Evolutionary conservation across 1,140 invertebrate genomes (phyloP).

Genomic region (Drosophila ananassae): DNA sequence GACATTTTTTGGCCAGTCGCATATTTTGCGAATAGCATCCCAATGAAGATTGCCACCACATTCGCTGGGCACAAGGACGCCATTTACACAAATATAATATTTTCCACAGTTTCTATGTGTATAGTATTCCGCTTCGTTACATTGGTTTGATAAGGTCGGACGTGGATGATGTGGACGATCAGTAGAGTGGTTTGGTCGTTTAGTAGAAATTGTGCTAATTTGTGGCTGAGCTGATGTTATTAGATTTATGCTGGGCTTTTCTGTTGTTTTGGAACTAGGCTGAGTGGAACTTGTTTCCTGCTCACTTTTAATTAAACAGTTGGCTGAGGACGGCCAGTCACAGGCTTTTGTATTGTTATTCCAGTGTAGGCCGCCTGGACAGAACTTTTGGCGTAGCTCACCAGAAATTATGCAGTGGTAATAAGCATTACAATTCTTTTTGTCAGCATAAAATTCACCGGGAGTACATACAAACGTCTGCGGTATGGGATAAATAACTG

Average conservation of each 20-base stretch:
- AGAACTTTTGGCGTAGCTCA: slow-evolving; percentile 87
- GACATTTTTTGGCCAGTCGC: slow-evolving; percentile 87
- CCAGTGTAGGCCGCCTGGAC: slow-evolving; percentile 93
- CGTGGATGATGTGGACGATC: slow-evolving; percentile 21
- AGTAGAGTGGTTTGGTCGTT: slow-evolving; percentile 36
- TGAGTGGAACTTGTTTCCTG: slow-evolving; percentile 36
- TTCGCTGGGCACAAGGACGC: slow-evolving; percentile 56
- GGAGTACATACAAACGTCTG: slow-evolving; percentile 85
- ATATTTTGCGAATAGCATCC: slow-evolving; percentile 89
- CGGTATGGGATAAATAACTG: slow-evolving; percentile 82
- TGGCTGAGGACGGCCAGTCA: slow-evolving; percentile 91
- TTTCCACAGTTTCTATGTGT: slow-evolving; percentile 83
- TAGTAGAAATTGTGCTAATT: background rate
- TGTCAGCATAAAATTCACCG: slow-evolving; percentile 88
- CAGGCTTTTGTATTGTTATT: slow-evolving; percentile 86
- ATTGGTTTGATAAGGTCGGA: slow-evolving; percentile 40
- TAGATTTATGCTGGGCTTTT: slow-evolving; percentile 36
- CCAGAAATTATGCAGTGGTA: slow-evolving; percentile 89
- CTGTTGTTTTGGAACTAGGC: slow-evolving; percentile 18
- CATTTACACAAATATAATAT: slow-evolving; percentile 80
- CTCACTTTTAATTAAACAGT: slow-evolving; percentile 85
- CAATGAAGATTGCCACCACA: slow-evolving; percentile 90
- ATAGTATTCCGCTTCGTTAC: slow-evolving; percentile 85
- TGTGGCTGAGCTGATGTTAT: slow-evolving; percentile 5
- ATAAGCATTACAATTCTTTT: slow-evolving; percentile 90